Evolutionary conservation across 2,888 invertebrate genomes (phyloP), one percentile per base, ranked within the genome.

Genomic region (Carpatolechia fugitivella): DNA sequence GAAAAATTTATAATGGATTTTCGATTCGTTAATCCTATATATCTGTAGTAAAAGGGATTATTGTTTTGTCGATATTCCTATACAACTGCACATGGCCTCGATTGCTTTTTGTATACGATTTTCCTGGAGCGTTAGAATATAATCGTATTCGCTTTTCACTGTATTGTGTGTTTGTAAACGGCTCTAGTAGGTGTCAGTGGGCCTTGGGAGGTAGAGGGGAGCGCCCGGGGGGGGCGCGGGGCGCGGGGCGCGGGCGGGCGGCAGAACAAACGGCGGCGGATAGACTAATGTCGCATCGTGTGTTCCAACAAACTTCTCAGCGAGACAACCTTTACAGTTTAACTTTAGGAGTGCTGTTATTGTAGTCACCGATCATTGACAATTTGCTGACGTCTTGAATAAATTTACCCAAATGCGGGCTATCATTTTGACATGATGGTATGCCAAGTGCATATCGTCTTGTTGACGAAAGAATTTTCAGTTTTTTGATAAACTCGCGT

Each of bases 241-340:
- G 73, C n/a, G n/a, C n/a, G n/a, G 59, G 13, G 48, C 41, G 41
- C 31, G 52, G 46, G 65, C 59, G 65, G 70, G 69, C 71, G 69
- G 74, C 70, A 71, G 86, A 84, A 83, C 85, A 83, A 83, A 82
- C 66, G 70, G 66, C 67, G 70, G 63, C 60, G 65, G 66, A 64
- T 86, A 88, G 87, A 78, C 83, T 88, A 85, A 83, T 82, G 68
- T 73, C 70, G 66, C 83, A 82, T 83, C 69, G 66, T 85, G 80
- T 87, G 87, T 85, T 69, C 74, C 76, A 85, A 86, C 87, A 87
- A 87, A 88, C 81, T 76, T 71, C 68, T 80, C 83, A 85, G 89
- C 88, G 89, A 85, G 88, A 85, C 77, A 70, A 60, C 57, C 55
- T 57, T 59, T 58, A 58, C 61, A 58, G 13, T 62, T 58, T 41